phyloP scores from a whole-genome alignment of 2,113 vertebrate species.

The Heterocephalus glaber region DNA sequence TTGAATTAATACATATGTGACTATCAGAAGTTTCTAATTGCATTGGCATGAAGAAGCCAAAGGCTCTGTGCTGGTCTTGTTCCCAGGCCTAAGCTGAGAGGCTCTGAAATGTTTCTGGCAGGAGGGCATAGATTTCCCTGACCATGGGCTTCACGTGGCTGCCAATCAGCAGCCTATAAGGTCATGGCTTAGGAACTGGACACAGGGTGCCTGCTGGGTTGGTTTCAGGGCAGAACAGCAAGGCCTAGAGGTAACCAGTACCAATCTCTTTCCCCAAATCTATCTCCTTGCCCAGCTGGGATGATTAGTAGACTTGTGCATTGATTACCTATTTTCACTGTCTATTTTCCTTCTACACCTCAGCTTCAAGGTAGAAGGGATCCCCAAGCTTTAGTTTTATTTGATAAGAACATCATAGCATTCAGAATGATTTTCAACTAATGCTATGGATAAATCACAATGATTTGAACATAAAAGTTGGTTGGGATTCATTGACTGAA shows the following conservation, averaged over 20 bases:
- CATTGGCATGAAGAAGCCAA: background rate
- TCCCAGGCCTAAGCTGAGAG: background rate
- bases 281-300: background rate
- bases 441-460: background rate
- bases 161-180: background rate
- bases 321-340: background rate
- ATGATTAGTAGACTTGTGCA: background rate
- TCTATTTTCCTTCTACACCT: background rate
- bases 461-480: background rate
- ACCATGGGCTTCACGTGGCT: background rate
- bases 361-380: background rate
- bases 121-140: background rate
- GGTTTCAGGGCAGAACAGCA: background rate
- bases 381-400: background rate
- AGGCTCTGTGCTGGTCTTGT: background rate
- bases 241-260: background rate
- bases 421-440: background rate
- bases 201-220: background rate
- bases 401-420: background rate
- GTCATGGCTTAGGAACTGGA: background rate
- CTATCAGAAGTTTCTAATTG: background rate
- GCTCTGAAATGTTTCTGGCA: background rate
- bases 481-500: background rate
- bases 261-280: background rate
- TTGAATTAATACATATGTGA: background rate